A percentile compares a stretch with the other conserved stretches of the same genome.
Conservation (phyloP, 2,113 vertebrate species). For the Phrynocephalus versicolor region DNA sequence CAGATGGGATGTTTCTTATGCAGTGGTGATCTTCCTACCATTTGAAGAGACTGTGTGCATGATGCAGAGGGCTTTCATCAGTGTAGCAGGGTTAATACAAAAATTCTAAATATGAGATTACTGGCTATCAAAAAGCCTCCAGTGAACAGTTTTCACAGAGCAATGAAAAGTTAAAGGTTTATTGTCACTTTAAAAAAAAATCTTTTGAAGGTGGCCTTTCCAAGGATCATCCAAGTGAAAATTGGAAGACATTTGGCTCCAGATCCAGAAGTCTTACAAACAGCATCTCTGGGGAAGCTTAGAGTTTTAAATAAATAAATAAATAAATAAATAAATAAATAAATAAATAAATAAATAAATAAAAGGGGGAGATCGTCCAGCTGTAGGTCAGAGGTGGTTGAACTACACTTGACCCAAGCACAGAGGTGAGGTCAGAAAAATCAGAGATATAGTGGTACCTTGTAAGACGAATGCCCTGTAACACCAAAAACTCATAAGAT, state of each 20-base stretch:
- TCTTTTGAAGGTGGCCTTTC: neutral
- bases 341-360: no score
- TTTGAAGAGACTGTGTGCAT: no score
- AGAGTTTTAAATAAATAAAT: neutral
- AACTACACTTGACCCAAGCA: conserved; percentile 54
- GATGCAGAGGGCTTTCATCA: neutral
- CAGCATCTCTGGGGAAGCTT: conserved; percentile 22
- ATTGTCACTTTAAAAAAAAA: neutral
- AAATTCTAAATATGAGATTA: neutral
- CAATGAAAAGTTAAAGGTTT: neutral
- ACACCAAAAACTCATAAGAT: no score
- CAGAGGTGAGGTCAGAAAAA: conserved; percentile 44
- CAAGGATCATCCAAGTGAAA: conserved; percentile 24
- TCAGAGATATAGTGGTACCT: no score
- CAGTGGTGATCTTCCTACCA: neutral
- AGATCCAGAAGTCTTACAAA: neutral
- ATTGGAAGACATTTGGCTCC: conserved; percentile 47
- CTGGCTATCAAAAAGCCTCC: neutral
- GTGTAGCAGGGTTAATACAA: neutral
- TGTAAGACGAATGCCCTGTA: no score
- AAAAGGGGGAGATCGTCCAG: neutral
- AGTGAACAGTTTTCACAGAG: neutral
- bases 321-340: no score
- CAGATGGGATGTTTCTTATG: neutral
- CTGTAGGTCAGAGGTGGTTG: conserved; percentile 55